These are phyloP conservation scores for Andrena minutula DNA, from an alignment of 2,888 invertebrate species.

Conservation along the genomic window DNA sequence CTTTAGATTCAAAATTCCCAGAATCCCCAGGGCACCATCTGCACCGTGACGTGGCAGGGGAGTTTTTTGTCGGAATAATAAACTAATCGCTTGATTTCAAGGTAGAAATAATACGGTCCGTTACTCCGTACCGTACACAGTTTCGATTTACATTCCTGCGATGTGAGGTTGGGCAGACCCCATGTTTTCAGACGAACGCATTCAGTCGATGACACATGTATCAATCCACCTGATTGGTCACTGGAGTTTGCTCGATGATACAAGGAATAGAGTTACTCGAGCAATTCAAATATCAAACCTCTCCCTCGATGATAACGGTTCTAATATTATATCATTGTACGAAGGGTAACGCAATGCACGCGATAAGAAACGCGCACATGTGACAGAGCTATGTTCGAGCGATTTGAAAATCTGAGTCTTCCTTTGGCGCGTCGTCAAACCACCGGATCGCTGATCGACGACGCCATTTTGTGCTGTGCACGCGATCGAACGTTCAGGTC, in stretches of 20 bases:
- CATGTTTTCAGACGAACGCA: not conserved
- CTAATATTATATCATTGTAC: not conserved
- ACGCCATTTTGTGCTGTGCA: slow-evolving; percentile 66
- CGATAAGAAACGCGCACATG: not conserved
- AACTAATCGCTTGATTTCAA: not conserved
- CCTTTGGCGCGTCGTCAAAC: slow-evolving; percentile 20
- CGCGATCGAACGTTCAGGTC: slow-evolving; percentile 56
- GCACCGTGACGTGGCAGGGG: not conserved
- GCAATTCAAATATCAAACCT: not conserved
- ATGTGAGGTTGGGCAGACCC: not conserved
- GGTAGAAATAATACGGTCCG: slow-evolving; percentile 10
- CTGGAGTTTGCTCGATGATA: not conserved
- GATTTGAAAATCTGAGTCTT: not conserved
- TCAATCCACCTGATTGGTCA: not conserved
- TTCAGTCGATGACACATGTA: not conserved
- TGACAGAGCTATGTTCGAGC: not conserved
- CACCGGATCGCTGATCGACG: slow-evolving; percentile 36
- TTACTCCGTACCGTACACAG: not conserved
- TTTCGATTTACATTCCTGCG: not conserved
- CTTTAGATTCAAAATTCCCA: slow-evolving; percentile 27
- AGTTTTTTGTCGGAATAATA: slow-evolving; percentile 19
- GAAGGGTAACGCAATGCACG: not conserved
- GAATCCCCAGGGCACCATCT: slow-evolving; percentile 36
- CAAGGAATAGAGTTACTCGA: not conserved
- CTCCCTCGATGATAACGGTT: not conserved